Conservation (phyloP, 2,113 vertebrate species). For the Oreotrochilus melanogaster region DNA sequence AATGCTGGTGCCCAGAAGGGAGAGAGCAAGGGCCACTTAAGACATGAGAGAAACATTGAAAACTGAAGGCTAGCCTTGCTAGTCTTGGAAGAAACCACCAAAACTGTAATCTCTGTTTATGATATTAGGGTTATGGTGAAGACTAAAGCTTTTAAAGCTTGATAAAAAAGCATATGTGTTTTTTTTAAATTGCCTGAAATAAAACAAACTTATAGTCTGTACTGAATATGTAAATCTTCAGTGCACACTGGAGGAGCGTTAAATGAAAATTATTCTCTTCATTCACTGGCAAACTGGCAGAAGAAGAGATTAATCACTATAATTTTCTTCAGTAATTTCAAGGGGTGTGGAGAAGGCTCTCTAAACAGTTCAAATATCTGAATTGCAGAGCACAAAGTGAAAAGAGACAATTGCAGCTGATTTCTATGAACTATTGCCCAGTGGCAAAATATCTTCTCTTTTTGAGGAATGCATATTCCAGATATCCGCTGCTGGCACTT, state of each 20-base stretch:
- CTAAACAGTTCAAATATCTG: constrained; percentile 23
- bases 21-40: neutral
- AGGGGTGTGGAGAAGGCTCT: neutral
- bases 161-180: neutral
- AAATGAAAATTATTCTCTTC: neutral
- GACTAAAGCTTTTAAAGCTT: neutral
- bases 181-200: neutral
- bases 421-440: constrained; percentile 41
- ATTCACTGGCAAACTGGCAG: neutral
- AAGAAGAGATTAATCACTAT: constrained; percentile 36
- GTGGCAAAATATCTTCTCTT: constrained; percentile 44
- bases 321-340: constrained; percentile 44
- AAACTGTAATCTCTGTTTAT: neutral
- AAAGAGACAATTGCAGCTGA: constrained; percentile 22
- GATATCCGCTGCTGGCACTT: constrained; percentile 57
- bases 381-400: constrained; percentile 26
- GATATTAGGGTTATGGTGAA: neutral
- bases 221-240: neutral
- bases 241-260: neutral
- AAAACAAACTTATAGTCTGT: neutral
- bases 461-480: constrained; percentile 50
- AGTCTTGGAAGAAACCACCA: neutral
- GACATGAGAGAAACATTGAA: neutral
- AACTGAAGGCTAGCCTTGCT: neutral
- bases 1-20: neutral